Evolutionary conservation across 2,113 vertebrate species (phyloP), one percentile per base, ranked within the genome.

Genomic region (Dipodomys stephensi): DNA sequence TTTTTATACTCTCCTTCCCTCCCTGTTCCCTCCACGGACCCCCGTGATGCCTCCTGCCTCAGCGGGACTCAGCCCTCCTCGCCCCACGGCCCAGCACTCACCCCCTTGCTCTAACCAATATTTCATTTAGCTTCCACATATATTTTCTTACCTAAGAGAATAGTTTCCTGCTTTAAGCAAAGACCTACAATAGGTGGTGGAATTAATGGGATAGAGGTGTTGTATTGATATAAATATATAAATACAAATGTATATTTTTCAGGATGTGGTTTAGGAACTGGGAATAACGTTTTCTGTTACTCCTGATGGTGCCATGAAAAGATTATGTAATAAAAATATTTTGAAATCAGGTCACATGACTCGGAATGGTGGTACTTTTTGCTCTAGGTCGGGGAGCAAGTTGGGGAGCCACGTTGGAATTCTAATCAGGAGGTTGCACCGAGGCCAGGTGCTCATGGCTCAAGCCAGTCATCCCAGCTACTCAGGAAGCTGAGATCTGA

Each of bases 91-190:
- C 53, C 94, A 89, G 90, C 73, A 90, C 94, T 88, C 62, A 68
- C 65, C 76, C n/a, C 92, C 94, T 83, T n/a, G 97, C 96, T 98
- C 97, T 98, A 98, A 98, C 98, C 98, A 96, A 44, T 98, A 98
- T 98, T 98, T 98, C 98, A 98, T 99, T 98, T 99, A 99, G 98
- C 98, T 97, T 98, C 98, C 97, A 98, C 98, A 98, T 98, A 98
- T 99, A 99, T 99, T 99, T 99, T 99, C 99, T 98, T 99, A 99
- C 97, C 97, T 98, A 98, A 98, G 97, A 98, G 97, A 98, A 97
- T 98, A 97, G 96, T 98, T 98, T 98, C 97, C 97, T 98, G 98
- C 98, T 98, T 98, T 96, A 74, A 97, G 95, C 96, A 90, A 97
- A 94, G 97, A 95, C 97, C 97, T 91, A 73, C 94, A 92, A 89